Evolutionary conservation across 2,113 vertebrate genomes (phyloP).

Genomic region (Mobula birostris): DNA sequence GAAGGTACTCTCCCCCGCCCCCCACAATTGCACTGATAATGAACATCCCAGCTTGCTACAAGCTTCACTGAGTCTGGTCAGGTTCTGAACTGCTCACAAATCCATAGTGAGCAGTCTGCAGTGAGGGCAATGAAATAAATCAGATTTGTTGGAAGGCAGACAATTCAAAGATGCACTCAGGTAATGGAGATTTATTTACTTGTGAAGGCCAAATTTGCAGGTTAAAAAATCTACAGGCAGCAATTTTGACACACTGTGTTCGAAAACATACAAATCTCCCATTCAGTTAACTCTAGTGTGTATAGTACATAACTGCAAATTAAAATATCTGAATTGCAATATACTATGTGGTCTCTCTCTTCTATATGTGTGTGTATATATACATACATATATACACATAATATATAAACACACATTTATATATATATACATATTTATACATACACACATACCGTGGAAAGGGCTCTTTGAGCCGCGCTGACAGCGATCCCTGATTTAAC

Average conservation of each 20-base stretch:
- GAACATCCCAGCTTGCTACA: slow-evolving; percentile 16
- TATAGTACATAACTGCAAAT: not conserved
- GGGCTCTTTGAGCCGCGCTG: too few relatives aligned
- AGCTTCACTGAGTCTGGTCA: not conserved
- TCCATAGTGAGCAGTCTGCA: not conserved
- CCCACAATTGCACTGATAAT: not conserved
- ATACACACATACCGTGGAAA: too few relatives aligned
- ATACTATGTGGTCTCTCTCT: too few relatives aligned
- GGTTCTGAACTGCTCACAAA: not conserved
- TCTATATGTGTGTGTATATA: too few relatives aligned
- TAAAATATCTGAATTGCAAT: not conserved
- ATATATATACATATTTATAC: too few relatives aligned
- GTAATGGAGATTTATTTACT: not conserved
- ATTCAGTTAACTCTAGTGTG: not conserved
- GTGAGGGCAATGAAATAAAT: not conserved
- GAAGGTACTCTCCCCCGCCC: not conserved
- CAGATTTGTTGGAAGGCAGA: not conserved
- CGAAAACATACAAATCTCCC: not conserved
- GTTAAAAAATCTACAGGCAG: not conserved
- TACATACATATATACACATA: too few relatives aligned
- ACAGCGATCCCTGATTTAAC: too few relatives aligned
- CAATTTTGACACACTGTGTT: not conserved
- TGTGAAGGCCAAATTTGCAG: not conserved
- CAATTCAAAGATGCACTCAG: not conserved
- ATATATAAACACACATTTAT: too few relatives aligned